phyloP scores from a whole-genome alignment of 1,140 invertebrate genomes.

The Aleiodes sp. region DNA sequence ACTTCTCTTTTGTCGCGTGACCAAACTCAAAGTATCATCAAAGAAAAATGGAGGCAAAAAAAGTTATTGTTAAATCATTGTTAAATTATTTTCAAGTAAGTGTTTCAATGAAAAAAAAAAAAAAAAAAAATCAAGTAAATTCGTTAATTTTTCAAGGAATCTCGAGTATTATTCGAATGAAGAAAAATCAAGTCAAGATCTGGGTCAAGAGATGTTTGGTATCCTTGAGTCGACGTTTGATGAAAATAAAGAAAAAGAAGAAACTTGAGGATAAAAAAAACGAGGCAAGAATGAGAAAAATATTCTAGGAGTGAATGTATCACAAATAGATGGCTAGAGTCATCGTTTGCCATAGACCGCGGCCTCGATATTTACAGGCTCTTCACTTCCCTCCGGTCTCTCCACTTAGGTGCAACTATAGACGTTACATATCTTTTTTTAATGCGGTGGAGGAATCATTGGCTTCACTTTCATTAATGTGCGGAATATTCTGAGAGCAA shows the following conservation, averaged over 20 bases:
- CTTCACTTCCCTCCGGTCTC: background rate
- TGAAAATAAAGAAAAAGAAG: background rate
- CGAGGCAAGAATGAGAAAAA: conserved; percentile 6
- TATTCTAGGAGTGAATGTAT: conserved; percentile 23
- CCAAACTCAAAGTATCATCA: conserved; percentile 18
- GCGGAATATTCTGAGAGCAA: too few relatives aligned
- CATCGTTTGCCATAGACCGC: background rate
- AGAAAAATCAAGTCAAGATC: conserved; percentile 49
- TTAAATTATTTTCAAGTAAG: too few relatives aligned
- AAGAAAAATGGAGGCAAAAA: too few relatives aligned
- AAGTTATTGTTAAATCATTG: too few relatives aligned
- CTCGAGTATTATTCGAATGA: background rate
- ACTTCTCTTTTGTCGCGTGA: conserved; percentile 32
- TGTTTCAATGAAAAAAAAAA: too few relatives aligned
- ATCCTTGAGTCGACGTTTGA: conserved; percentile 56
- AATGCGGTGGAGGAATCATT: too few relatives aligned
- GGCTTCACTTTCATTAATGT: too few relatives aligned
- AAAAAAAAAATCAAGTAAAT: too few relatives aligned
- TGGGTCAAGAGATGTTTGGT: conserved; percentile 63
- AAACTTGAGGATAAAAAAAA: background rate
- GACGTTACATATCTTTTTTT: too few relatives aligned
- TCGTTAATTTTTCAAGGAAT: too few relatives aligned
- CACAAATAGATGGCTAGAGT: conserved; percentile 28
- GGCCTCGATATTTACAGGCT: background rate
- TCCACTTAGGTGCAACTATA: too few relatives aligned